These are phyloP conservation scores for Morpho achilles DNA, from an alignment of 2,888 invertebrate genomes.

Conservation along the genomic window DNA sequence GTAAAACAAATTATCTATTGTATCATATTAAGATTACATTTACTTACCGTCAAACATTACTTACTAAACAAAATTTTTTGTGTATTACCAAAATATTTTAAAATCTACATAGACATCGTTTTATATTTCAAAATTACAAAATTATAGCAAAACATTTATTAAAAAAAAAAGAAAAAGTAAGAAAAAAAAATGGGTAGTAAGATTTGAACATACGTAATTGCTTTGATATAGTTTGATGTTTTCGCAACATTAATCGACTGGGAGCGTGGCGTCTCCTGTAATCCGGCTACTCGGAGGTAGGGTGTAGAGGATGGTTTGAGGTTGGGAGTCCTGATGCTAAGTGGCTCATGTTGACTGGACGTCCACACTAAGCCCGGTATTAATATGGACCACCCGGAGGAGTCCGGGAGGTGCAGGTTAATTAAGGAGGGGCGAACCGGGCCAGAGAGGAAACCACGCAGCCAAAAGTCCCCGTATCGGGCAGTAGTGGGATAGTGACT, in stretches of 20 bases:
- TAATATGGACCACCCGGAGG: conserved; percentile 95
- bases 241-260: conserved; percentile 63
- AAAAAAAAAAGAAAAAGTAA: too few species aligned
- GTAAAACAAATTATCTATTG: too few species aligned
- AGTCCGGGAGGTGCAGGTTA: conserved; percentile 86
- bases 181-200: too few species aligned
- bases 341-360: conserved; percentile 74
- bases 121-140: too few species aligned
- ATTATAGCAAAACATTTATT: too few species aligned
- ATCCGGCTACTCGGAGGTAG: conserved; percentile 98
- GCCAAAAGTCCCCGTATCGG: conserved; percentile 99
- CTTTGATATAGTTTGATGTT: neutral
- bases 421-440: conserved; percentile 96
- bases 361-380: conserved; percentile 98
- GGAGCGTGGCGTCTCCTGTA: conserved; percentile 99
- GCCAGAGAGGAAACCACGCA: conserved; percentile 99
- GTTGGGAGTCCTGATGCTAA: conserved; percentile 79
- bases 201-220: conserved; percentile 2
- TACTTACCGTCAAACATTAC: too few species aligned
- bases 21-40: too few species aligned
- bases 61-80: too few species aligned
- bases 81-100: too few species aligned
- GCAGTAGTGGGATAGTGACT: conserved; percentile 99
- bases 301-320: conserved; percentile 95
- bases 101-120: too few species aligned